phyloP scores from a whole-genome alignment of 2,113 vertebrate genomes.

The Caranx melampygus region DNA sequence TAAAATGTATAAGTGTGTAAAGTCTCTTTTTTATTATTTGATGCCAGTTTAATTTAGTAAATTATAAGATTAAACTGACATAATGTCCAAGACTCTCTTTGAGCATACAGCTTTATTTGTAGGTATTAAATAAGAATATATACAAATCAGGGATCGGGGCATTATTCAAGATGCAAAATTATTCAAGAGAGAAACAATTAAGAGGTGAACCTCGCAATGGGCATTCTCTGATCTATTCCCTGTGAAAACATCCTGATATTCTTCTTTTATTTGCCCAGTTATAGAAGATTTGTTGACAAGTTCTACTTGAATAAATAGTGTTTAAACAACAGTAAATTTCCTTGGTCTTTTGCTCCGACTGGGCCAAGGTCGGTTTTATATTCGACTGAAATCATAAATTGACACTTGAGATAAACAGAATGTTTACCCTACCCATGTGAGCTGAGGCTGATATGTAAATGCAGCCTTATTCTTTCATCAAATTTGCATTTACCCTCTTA shows the following conservation, averaged over 20 bases:
- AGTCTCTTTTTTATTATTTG: background rate
- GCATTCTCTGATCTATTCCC: constrained; percentile 71
- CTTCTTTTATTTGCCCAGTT: constrained; percentile 86
- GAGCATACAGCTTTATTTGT: background rate
- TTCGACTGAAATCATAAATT: constrained; percentile 99
- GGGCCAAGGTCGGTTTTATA: constrained; percentile 99
- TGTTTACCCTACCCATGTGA: constrained; percentile 99
- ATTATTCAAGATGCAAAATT: background rate
- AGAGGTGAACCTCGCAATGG: constrained; percentile 25
- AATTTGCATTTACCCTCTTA: constrained; percentile 99
- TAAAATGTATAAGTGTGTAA: background rate
- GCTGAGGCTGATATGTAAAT: constrained; percentile 99
- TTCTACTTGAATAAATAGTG: constrained; percentile 91
- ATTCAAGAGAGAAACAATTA: constrained; percentile 39
- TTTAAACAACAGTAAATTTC: constrained; percentile 94
- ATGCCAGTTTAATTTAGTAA: background rate
- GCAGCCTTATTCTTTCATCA: constrained; percentile 98
- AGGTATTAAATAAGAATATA: background rate
- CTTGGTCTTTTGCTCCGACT: constrained; percentile 91
- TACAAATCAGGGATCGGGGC: background rate
- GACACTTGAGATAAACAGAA: constrained; percentile 99
- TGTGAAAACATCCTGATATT: constrained; percentile 74
- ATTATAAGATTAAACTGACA: background rate
- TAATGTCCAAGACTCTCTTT: background rate
- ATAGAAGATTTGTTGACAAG: constrained; percentile 87